Conservation (phyloP, 2,113 vertebrate species). For the Lampris incognitus region DNA sequence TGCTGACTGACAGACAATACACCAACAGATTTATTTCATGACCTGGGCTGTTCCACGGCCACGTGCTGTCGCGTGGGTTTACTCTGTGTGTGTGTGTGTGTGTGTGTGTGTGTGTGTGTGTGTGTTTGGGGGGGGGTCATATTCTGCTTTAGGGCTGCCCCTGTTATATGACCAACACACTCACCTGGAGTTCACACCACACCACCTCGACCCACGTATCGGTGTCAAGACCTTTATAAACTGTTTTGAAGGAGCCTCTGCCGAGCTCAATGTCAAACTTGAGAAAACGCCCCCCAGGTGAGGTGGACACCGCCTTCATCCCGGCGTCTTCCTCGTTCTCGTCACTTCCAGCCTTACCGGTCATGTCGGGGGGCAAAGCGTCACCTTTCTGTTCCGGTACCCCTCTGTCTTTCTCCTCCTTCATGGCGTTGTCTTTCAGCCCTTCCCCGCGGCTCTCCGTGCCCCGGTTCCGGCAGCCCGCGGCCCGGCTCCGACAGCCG, state of each 20-base stretch:
- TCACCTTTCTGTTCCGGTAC: constrained; percentile 55
- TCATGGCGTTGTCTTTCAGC: constrained; percentile 61
- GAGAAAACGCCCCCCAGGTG: constrained; percentile 94
- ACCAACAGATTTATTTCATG: too few relatives aligned
- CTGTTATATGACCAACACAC: constrained; percentile 37
- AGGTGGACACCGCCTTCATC: constrained; percentile 96
- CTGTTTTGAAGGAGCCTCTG: constrained; percentile 97
- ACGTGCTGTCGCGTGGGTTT: too few relatives aligned
- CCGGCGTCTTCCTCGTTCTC: constrained; percentile 95
- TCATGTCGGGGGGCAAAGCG: constrained; percentile 70
- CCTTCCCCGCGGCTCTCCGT: constrained; percentile 62
- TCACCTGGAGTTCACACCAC: constrained; percentile 99
- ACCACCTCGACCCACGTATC: constrained; percentile 99
- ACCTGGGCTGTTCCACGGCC: too few relatives aligned
- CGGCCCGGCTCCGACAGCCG: constrained; percentile 58
- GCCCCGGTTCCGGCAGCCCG: constrained; percentile 62
- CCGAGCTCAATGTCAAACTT: constrained; percentile 99
- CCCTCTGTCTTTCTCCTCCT: constrained; percentile 65
- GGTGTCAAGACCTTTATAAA: constrained; percentile 97
- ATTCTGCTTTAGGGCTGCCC: not conserved
- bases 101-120: too few relatives aligned
- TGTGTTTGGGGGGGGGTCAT: not conserved
- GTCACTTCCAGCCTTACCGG: constrained; percentile 83
- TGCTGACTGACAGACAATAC: too few relatives aligned
- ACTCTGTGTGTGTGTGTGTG: too few relatives aligned